Percentiles rank a stretch among this genome's conserved stretches.
Evolutionary conservation across 2,113 vertebrate species (phyloP).

Genomic region (Vulpes lagopus): DNA sequence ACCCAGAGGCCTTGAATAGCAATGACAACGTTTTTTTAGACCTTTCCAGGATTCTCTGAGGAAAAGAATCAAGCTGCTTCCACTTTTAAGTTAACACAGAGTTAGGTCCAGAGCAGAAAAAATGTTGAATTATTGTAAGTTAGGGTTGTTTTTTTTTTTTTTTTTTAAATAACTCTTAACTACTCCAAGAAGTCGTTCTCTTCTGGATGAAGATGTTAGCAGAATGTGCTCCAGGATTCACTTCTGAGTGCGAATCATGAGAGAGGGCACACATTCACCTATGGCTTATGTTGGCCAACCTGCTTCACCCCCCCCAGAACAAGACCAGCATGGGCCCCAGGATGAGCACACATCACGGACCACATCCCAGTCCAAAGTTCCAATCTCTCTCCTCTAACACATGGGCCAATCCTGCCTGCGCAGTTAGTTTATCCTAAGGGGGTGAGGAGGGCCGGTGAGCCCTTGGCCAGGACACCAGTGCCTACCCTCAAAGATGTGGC

Average conservation of each 20-base stretch:
- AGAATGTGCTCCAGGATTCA: fast-evolving
- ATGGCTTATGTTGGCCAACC: fast-evolving
- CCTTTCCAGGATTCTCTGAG: not conserved
- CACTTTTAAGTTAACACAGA: not conserved
- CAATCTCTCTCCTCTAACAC: not conserved
- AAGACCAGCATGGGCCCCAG: fast-evolving
- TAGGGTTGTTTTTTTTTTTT: not conserved
- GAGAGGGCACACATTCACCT: fast-evolving
- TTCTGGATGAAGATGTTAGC: not conserved
- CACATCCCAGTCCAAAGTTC: too few relatives aligned
- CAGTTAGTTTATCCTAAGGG: fast-evolving
- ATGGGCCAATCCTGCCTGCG: not conserved
- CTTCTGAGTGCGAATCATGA: not conserved
- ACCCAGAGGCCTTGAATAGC: not conserved
- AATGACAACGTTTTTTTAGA: not conserved
- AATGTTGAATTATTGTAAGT: not conserved
- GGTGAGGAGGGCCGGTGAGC: fast-evolving
- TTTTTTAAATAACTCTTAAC: not conserved
- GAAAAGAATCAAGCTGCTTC: not conserved
- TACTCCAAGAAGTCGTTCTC: not conserved
- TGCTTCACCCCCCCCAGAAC: not conserved
- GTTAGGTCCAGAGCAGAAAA: not conserved
- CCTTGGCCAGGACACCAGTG: not conserved
- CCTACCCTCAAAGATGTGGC: not conserved
- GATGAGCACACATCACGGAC: fast-evolving